Conservation (phyloP, 2,113 vertebrate genomes). For the Tauraco erythrolophus region DNA sequence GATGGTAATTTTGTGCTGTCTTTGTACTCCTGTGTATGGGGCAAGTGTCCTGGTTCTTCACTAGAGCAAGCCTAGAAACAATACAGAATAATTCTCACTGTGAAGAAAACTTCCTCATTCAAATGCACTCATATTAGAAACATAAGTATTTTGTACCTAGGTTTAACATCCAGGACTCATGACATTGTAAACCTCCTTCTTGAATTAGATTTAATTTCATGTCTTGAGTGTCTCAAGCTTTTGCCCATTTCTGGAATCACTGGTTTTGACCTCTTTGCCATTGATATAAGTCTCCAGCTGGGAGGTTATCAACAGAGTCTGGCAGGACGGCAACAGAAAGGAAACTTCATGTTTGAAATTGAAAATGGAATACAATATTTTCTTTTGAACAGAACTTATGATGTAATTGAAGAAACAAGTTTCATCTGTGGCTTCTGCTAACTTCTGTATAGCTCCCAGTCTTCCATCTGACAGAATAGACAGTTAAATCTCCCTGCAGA, state of each 20-base stretch:
- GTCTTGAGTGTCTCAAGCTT: neutral
- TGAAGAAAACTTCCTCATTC: neutral
- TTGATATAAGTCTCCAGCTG: neutral
- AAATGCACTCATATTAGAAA: neutral
- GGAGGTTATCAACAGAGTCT: neutral
- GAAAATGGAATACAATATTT: neutral
- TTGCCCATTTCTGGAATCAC: neutral
- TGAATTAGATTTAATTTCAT: neutral
- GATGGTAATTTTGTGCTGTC: neutral
- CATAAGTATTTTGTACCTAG: neutral
- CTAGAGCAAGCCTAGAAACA: neutral
- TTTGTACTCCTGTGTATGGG: neutral
- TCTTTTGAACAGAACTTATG: neutral
- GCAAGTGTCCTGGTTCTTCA: neutral
- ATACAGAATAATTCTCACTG: neutral
- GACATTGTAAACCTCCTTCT: neutral
- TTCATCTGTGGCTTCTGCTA: conserved; percentile 2
- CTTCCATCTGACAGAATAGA: neutral
- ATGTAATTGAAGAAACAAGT: neutral
- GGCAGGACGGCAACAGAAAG: neutral
- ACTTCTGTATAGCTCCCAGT: neutral
- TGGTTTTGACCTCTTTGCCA: neutral
- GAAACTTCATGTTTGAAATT: neutral
- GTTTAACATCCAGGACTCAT: neutral
- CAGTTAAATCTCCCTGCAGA: conserved; percentile 25